phyloP scores from a whole-genome alignment of 2,113 vertebrate genomes.

The Oxyruncus cristatus region DNA sequence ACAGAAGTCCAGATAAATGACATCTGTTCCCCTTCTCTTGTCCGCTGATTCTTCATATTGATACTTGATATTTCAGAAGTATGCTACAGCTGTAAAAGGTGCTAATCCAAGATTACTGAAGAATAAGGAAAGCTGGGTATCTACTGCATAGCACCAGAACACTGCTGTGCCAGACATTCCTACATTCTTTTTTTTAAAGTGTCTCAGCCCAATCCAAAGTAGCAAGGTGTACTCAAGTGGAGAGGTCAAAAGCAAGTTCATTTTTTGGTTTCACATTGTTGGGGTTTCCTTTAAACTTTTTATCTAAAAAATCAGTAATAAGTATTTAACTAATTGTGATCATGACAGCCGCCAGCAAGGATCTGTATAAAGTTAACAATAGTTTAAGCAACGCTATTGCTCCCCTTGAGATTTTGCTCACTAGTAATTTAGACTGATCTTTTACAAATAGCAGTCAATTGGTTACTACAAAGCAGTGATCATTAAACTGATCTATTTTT shows the following conservation, averaged over 20 bases:
- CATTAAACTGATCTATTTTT: not conserved
- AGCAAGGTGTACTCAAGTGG: not conserved
- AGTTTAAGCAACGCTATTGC: not conserved
- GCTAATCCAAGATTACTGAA: not conserved
- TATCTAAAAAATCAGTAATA: not conserved
- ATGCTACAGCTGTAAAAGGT: not conserved
- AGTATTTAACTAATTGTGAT: not conserved
- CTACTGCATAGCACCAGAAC: not conserved
- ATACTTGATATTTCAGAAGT: not conserved
- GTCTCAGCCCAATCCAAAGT: accelerated
- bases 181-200: not conserved
- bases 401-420: not conserved
- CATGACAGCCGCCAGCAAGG: not conserved
- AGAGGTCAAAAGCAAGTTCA: not conserved
- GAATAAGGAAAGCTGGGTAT: not conserved
- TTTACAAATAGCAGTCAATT: not conserved
- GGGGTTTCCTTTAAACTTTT: not conserved
- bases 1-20: not conserved
- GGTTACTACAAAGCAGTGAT: not conserved
- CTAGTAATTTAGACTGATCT: not conserved
- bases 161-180: not conserved
- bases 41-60: not conserved
- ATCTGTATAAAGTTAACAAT: not conserved
- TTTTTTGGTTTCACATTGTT: not conserved
- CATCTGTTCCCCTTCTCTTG: not conserved